Evolutionary conservation across 2,888 invertebrate genomes (phyloP).

Genomic region (Nomada fucata): DNA sequence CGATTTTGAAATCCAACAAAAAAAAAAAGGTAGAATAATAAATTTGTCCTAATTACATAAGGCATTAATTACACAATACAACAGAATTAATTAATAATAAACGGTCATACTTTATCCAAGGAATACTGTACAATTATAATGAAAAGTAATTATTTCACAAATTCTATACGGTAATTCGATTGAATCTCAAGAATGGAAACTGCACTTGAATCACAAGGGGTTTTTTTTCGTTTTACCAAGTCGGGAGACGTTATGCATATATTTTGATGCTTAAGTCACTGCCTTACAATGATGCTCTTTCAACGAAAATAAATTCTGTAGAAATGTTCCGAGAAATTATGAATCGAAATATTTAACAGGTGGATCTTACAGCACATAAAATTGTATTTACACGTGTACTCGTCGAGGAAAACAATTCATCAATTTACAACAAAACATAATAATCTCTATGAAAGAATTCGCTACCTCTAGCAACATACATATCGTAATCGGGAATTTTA

Average conservation of each 20-base stretch:
- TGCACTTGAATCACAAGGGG: conserved; percentile 42
- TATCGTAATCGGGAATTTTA: not conserved
- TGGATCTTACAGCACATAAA: conserved; percentile 66
- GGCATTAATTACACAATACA: not conserved
- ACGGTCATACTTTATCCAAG: not conserved
- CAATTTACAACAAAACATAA: conserved; percentile 71
- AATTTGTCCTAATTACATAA: not conserved
- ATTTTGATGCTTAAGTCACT: conserved; percentile 66
- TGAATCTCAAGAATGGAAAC: conserved; percentile 17
- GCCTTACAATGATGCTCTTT: conserved; percentile 61
- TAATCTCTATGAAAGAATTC: conserved; percentile 68
- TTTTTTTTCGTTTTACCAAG: conserved; percentile 56
- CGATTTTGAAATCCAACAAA: not conserved
- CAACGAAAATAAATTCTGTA: conserved; percentile 64
- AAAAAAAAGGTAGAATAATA: not conserved
- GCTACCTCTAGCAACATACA: conserved; percentile 63
- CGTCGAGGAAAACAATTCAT: conserved; percentile 68
- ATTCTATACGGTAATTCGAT: conserved; percentile 9
- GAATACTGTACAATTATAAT: not conserved
- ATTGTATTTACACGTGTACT: conserved; percentile 72
- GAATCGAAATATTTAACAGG: conserved; percentile 66
- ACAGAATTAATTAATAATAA: not conserved
- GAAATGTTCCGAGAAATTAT: conserved; percentile 63
- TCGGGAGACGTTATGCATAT: conserved; percentile 59
- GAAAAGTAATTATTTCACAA: conserved; percentile 4